A percentile compares a stretch with the other conserved stretches of the same genome.
Conservation (phyloP, 2,797 vertebrate genomes). For the Sandelia bainsii region DNA sequence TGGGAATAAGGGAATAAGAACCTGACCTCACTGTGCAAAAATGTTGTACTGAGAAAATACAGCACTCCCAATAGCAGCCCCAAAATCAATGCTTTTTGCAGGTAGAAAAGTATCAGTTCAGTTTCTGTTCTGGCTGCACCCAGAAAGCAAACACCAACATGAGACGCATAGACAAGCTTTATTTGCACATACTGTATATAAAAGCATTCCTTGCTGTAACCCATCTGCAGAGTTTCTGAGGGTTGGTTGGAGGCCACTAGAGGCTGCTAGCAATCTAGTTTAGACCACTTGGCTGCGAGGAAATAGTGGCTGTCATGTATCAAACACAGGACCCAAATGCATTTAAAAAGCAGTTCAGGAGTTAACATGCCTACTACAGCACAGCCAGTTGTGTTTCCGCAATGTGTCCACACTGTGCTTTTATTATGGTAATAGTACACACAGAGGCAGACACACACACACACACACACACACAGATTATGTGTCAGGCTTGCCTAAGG, state of each 20-base stretch:
- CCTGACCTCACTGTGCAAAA: constrained; percentile 77
- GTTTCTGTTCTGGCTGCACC: constrained; percentile 21
- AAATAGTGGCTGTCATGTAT: constrained; percentile 28
- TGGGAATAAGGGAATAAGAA: constrained; percentile 74
- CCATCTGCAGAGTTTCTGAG: constrained; percentile 41
- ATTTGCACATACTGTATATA: constrained; percentile 3
- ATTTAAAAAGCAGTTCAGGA: constrained; percentile 39
- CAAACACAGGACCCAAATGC: constrained; percentile 40
- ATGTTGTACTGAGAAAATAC: constrained; percentile 70
- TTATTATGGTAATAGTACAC: constrained; percentile 57
- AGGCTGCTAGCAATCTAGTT: constrained; percentile 79
- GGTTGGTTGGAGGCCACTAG: constrained; percentile 75
- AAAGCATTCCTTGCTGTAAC: neutral
- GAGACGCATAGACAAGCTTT: constrained; percentile 14
- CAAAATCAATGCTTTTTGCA: constrained; percentile 58
- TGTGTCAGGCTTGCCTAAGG: constrained; percentile 76
- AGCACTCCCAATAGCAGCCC: constrained; percentile 57
- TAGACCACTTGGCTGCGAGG: constrained; percentile 50
- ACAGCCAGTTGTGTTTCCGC: constrained; percentile 6
- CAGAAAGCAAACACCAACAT: constrained; percentile 5
- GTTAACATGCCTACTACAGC: constrained; percentile 25
- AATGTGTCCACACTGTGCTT: constrained; percentile 14
- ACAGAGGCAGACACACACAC: constrained; percentile 20
- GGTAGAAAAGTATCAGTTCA: constrained; percentile 40
- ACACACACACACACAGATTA: constrained; percentile 66